These are phyloP conservation scores for Perdita meconis DNA, from an alignment of 2,888 invertebrate genomes.

Conservation along the genomic window DNA sequence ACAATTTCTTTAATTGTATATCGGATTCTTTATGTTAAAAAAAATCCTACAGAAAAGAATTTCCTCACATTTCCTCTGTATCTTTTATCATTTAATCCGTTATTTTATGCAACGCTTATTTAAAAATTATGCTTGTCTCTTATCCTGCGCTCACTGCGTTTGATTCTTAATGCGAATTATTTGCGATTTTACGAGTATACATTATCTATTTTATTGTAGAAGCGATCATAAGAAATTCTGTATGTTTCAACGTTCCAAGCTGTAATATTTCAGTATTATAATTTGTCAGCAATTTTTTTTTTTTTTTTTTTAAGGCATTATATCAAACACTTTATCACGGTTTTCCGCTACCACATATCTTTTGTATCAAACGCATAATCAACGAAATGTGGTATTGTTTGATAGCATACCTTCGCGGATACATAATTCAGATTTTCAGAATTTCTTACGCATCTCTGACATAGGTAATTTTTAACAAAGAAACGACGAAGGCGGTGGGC, in stretches of 20 bases:
- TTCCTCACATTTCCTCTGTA: background rate
- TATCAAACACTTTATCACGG: background rate
- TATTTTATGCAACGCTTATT: background rate
- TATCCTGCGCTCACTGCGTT: no score
- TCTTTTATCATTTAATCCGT: background rate
- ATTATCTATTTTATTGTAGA: slow-evolving; percentile 35
- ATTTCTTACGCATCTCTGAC: background rate
- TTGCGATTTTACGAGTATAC: background rate
- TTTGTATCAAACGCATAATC: background rate
- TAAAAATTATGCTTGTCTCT: no score
- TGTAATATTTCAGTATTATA: slow-evolving; percentile 8
- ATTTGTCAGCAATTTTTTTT: slow-evolving; percentile 2
- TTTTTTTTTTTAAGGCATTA: slow-evolving; percentile 23
- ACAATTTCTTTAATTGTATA: background rate
- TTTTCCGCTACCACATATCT: background rate
- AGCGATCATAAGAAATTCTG: slow-evolving; percentile 35
- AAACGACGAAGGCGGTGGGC: background rate
- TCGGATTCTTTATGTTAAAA: background rate
- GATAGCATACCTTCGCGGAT: background rate
- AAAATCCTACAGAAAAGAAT: background rate
- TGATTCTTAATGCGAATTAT: no score
- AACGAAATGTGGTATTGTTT: background rate
- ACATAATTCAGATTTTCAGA: slow-evolving; percentile 4
- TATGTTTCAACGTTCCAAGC: slow-evolving; percentile 27
- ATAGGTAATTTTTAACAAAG: slow-evolving; percentile 8